These are phyloP conservation scores for Matsumurasca onukii DNA, from an alignment of 1,140 invertebrate genomes.

Conservation along the genomic window DNA sequence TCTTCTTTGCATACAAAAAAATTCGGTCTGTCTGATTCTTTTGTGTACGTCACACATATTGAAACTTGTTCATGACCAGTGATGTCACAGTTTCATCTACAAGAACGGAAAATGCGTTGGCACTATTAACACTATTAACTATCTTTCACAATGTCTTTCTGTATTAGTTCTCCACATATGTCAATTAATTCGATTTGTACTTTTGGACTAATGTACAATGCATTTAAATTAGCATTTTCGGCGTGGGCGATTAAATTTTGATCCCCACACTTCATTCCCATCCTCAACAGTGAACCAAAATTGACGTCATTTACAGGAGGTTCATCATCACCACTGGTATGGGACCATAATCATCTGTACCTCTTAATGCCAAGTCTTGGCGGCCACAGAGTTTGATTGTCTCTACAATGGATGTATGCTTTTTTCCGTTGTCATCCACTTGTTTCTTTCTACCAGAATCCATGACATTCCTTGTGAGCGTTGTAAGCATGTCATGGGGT, in stretches of 20 bases:
- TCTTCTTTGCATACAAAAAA: background rate
- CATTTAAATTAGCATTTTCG: background rate
- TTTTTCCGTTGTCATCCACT: background rate
- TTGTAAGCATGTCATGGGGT: no score
- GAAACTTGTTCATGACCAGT: background rate
- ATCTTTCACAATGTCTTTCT: background rate
- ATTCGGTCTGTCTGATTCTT: background rate
- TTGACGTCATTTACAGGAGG: background rate
- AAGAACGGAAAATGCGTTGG: conserved; percentile 3
- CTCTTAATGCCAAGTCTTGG: conserved; percentile 3
- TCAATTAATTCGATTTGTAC: background rate
- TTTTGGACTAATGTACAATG: background rate
- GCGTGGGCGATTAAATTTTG: background rate
- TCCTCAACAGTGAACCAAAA: background rate
- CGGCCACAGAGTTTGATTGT: background rate
- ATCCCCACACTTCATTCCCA: background rate
- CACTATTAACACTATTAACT: background rate
- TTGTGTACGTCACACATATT: background rate
- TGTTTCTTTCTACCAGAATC: background rate
- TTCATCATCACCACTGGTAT: background rate
- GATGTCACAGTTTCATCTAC: conserved; percentile 9
- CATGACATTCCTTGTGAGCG: background rate
- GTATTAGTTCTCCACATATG: background rate
- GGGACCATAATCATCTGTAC: background rate
- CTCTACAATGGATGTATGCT: background rate